Conservation (phyloP, 1,140 invertebrate genomes). For the Temnothorax longispinosus region DNA sequence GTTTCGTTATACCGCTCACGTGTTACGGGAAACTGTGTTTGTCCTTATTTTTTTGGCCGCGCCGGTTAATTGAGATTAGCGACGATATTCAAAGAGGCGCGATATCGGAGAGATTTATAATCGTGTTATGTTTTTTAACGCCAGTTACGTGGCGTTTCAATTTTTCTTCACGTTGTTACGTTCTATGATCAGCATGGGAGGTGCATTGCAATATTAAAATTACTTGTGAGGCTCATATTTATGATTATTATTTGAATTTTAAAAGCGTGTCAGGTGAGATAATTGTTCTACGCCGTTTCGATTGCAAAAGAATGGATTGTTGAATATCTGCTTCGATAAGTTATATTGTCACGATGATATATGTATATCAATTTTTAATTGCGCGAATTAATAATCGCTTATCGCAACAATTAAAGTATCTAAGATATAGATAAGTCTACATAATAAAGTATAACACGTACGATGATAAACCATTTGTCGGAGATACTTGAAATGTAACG, state of each 20-base stretch:
- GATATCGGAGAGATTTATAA: constrained; percentile 45
- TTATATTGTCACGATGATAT: neutral
- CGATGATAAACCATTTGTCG: neutral
- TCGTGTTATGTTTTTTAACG: constrained; percentile 38
- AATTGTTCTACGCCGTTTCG: neutral
- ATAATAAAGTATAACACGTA: neutral
- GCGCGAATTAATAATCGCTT: neutral
- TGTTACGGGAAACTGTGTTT: constrained; percentile 44
- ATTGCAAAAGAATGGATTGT: neutral
- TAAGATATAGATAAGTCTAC: neutral
- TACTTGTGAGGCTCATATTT: neutral
- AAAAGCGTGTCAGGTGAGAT: neutral
- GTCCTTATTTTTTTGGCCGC: constrained; percentile 42
- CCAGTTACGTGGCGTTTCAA: constrained; percentile 23
- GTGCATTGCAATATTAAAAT: constrained; percentile 1
- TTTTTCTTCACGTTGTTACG: constrained; percentile 17
- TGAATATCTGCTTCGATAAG: neutral
- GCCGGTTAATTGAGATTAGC: constrained; percentile 45
- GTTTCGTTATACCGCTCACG: constrained; percentile 44
- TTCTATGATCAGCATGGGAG: neutral
- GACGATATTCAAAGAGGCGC: constrained; percentile 53
- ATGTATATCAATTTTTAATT: neutral
- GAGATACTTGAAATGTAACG: neutral
- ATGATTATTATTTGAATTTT: neutral
- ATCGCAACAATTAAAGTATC: neutral